Percentiles rank a stretch among this genome's conserved stretches.
These are phyloP conservation scores for Leucania comma DNA, from an alignment of 2,888 invertebrate species.

Conservation along the genomic window DNA sequence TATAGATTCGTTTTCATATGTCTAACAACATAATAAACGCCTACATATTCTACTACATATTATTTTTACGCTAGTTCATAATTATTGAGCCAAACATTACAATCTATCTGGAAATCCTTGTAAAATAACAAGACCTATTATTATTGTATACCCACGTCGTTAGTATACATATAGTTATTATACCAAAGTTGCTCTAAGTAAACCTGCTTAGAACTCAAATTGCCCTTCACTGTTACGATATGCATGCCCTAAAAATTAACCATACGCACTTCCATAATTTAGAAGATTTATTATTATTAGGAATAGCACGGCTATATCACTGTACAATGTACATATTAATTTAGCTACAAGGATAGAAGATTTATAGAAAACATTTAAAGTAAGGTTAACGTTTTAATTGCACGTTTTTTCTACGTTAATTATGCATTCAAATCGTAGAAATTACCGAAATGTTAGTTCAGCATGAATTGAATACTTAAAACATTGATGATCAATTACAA, in stretches of 20 bases:
- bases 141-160: constrained; percentile 55
- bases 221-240: constrained; percentile 55
- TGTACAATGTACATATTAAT: constrained; percentile 1
- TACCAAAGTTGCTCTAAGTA: constrained; percentile 43
- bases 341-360: background rate
- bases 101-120: constrained; percentile 62
- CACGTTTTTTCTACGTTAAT: background rate
- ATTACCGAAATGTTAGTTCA: constrained; percentile 2
- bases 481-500: background rate
- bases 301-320: constrained; percentile 4
- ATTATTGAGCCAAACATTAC: constrained; percentile 48
- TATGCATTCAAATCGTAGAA: constrained; percentile 16
- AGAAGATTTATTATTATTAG: constrained; percentile 4
- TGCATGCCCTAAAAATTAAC: constrained; percentile 36
- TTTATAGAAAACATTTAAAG: constrained; percentile 27
- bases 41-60: background rate
- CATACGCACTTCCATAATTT: constrained; percentile 7
- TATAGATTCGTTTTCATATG: background rate
- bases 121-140: constrained; percentile 50
- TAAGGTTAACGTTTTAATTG: constrained; percentile 19
- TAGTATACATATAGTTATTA: constrained; percentile 36
- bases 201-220: constrained; percentile 56
- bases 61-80: constrained; percentile 27
- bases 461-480: background rate
- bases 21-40: background rate